Conservation (phyloP, 2,113 vertebrate species). For the Sminthopsis crassicaudata region DNA sequence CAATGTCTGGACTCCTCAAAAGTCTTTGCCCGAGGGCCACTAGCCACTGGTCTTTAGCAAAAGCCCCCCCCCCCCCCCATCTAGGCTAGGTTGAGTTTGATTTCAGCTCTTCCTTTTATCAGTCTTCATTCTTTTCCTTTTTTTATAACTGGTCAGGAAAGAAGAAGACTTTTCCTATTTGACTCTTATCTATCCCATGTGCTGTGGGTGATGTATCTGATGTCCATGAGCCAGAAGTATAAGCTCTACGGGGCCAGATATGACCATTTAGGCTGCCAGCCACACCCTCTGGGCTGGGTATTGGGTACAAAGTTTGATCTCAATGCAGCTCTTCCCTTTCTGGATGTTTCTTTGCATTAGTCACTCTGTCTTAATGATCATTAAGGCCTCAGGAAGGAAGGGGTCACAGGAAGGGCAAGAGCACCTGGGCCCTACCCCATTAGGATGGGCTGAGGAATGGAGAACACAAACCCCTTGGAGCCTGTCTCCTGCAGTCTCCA, state of each 20-base stretch:
- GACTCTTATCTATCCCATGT: background rate
- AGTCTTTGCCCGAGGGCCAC: background rate
- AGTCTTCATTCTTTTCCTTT: background rate
- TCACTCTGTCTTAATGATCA: background rate
- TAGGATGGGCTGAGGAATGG: background rate
- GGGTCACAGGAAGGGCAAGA: slow-evolving; percentile 12
- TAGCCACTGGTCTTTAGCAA: background rate
- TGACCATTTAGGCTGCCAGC: background rate
- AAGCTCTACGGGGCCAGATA: background rate
- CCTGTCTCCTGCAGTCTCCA: background rate
- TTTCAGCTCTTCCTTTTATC: background rate
- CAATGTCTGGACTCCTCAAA: background rate
- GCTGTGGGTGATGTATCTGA: background rate
- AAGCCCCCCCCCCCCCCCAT: background rate
- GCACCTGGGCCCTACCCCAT: background rate
- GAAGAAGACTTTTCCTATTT: background rate
- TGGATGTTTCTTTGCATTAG: slow-evolving; percentile 4
- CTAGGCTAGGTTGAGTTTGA: background rate
- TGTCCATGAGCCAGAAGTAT: background rate
- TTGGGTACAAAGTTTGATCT: background rate
- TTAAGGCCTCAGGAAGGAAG: background rate
- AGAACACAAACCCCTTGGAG: background rate
- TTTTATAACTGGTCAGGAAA: background rate
- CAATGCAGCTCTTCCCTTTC: background rate
- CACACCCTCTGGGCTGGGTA: slow-evolving; percentile 4